Evolutionary conservation across 2,888 invertebrate species (phyloP).

Genomic region (Acanthosoma haemorrhoidale): DNA sequence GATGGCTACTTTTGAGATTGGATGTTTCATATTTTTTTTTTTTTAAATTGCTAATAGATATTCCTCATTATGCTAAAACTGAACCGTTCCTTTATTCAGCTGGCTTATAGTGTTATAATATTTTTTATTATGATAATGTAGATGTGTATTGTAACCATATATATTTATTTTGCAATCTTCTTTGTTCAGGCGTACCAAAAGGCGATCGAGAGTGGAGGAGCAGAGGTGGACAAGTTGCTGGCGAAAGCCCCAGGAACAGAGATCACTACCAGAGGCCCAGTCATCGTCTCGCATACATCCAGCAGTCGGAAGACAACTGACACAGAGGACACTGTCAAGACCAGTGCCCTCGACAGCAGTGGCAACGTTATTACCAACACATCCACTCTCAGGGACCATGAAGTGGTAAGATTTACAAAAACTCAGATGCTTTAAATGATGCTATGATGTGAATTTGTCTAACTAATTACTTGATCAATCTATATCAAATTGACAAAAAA

Average conservation of each 20-base stretch:
- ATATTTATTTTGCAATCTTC: not conserved
- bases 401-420: conserved; percentile 58
- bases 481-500: no score
- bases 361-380: conserved; percentile 83
- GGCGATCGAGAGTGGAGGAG: conserved; percentile 51
- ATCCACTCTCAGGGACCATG: conserved; percentile 75
- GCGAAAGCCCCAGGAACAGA: conserved; percentile 44
- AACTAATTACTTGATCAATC: no score
- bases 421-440: no score
- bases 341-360: conserved; percentile 70
- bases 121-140: no score
- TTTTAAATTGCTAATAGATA: no score
- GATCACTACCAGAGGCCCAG: conserved; percentile 32
- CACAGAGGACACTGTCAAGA: conserved; percentile 75
- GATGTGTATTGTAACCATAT: no score
- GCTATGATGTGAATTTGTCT: no score
- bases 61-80: no score
- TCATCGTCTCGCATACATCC: conserved; percentile 67
- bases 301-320: conserved; percentile 76
- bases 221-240: conserved; percentile 61
- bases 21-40: no score
- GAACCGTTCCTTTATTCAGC: no score
- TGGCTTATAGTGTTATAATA: no score
- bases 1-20: no score
- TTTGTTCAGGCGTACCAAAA: conserved; percentile 64